A percentile compares a stretch with the other conserved stretches of the same genome.
phyloP scores from a whole-genome alignment of 1,140 invertebrate species.

The Mamestra configurata region DNA sequence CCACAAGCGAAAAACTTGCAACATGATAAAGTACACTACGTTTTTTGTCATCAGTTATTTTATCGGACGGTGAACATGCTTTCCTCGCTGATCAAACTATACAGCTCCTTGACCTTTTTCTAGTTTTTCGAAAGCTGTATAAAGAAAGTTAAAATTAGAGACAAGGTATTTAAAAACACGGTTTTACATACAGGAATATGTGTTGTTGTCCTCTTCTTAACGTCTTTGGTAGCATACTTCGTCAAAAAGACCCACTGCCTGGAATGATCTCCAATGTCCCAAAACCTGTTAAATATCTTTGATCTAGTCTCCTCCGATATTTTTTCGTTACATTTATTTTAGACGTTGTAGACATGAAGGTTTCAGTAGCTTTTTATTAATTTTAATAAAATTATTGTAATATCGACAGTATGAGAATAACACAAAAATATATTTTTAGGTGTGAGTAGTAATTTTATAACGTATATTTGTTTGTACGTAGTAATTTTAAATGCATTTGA shows the following conservation, averaged over 20 bases:
- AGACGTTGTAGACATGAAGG: slow-evolving; percentile 39
- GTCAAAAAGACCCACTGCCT: slow-evolving; percentile 59
- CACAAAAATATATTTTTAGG: too few species aligned
- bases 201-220: slow-evolving; percentile 50
- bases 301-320: slow-evolving; percentile 44
- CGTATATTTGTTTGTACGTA: too few species aligned
- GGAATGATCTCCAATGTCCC: slow-evolving; percentile 54
- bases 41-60: slow-evolving; percentile 50
- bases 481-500: too few species aligned
- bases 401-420: too few species aligned
- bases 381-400: too few species aligned
- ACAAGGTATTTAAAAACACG: slow-evolving; percentile 70
- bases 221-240: slow-evolving; percentile 48
- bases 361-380: slow-evolving; percentile 47
- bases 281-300: slow-evolving; percentile 57
- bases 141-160: slow-evolving; percentile 58
- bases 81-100: slow-evolving; percentile 58
- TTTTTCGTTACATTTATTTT: slow-evolving; percentile 55
- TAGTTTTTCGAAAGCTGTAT: too few species aligned
- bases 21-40: slow-evolving; percentile 53
- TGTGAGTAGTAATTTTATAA: too few species aligned
- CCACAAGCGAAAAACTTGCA: slow-evolving; percentile 58
- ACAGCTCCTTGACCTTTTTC: slow-evolving; percentile 51
- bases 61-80: slow-evolving; percentile 55
- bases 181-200: slow-evolving; percentile 64